Evolutionary conservation across 2,888 invertebrate genomes (phyloP).

Genomic region (Limenitis camilla): DNA sequence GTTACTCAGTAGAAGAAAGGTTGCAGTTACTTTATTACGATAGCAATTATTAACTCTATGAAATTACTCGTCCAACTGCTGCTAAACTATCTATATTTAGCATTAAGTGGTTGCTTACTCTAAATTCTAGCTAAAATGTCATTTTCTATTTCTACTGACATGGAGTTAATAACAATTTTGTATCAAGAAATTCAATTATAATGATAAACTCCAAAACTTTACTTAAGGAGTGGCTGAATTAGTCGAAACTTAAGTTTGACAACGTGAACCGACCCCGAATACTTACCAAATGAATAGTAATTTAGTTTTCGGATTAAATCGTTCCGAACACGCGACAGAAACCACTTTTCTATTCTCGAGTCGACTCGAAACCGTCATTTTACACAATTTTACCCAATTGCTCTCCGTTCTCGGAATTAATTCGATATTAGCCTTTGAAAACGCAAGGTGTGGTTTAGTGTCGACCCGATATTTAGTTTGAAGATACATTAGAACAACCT

Average conservation of each 20-base stretch:
- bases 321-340: conserved; percentile 72
- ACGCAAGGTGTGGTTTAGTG: conserved; percentile 71
- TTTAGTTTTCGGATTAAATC: conserved; percentile 72
- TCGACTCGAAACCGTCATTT: conserved; percentile 70
- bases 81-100: too few species aligned
- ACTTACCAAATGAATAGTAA: conserved; percentile 72
- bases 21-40: too few species aligned
- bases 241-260: conserved; percentile 62
- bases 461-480: conserved; percentile 62
- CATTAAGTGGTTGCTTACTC: too few species aligned
- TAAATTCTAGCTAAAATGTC: background rate
- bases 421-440: conserved; percentile 73
- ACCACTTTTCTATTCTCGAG: conserved; percentile 72
- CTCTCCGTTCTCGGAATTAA: conserved; percentile 72
- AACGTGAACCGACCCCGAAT: conserved; percentile 58
- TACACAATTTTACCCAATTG: conserved; percentile 74
- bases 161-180: background rate
- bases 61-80: too few species aligned
- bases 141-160: background rate
- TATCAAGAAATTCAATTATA: conserved; percentile 5
- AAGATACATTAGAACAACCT: conserved; percentile 62
- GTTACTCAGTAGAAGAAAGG: too few species aligned
- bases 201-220: conserved; percentile 23
- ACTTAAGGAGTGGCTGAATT: conserved; percentile 43
- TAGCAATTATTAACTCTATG: too few species aligned